Evolutionary conservation across 2,888 invertebrate genomes (phyloP), one percentile per base, ranked within the genome.

Genomic region (Thymelicus lineola): DNA sequence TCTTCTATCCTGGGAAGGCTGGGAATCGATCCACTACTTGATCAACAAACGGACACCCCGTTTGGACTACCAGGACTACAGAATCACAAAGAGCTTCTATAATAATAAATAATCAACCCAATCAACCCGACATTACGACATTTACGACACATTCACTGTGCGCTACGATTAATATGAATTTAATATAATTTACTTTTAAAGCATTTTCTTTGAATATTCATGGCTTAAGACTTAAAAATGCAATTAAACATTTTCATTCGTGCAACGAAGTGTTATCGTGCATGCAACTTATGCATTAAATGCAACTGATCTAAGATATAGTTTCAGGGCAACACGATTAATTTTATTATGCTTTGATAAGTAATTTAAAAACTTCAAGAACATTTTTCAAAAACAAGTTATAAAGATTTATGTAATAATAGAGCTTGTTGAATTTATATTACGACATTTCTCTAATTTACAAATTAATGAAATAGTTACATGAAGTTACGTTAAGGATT

Each of bases 291-390:
- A 53, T 60, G 71, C 71, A 65, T 63, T 59, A 63, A 67, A 68
- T 60, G 72, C 72, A 70, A 70, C 65, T 57, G 66, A 74, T 74
- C 62, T 9, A 50, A 63, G 69, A 69, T 69, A 68, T n/a, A 69
- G 48, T 69, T 63, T 59, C n/a, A 69, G 68, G 62, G 46, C 50
- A 59, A 59, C 36, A 58, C 63, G 20, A 68, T 68, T 68, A 68
- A 68, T 68, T 61, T 50, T 38, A 42, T 50, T 38, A 42, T 59
- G n/a, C 15, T 62, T 35, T 62, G 35, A 62, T 36, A 62, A 62
- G 48, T 35, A 62, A 36, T 48, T 48, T 48, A 48, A 62, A 62
- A 15, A 48, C 46, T 62, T 62, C 48, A 62, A 62, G 48, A 48
- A 9, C 62, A 46, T 28, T 62, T 35, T 62, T 45, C 4, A n/a